phyloP scores from a whole-genome alignment of 2,888 invertebrate genomes.

The Labia minor region DNA sequence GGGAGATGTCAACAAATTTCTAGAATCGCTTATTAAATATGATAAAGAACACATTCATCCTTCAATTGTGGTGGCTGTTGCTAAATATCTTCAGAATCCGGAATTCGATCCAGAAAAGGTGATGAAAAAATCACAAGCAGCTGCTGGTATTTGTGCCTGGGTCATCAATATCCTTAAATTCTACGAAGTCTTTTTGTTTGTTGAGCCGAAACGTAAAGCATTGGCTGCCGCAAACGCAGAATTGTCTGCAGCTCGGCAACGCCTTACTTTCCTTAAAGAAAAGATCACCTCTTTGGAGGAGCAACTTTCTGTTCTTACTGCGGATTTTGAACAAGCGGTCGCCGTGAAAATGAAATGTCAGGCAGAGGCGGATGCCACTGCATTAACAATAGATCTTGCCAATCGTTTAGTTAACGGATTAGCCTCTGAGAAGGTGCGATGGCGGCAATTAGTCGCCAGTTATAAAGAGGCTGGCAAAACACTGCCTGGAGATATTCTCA shows the following conservation, averaged over 20 bases:
- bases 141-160: slow-evolving; percentile 89
- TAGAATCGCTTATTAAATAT: slow-evolving; percentile 70
- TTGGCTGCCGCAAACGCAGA: slow-evolving; percentile 76
- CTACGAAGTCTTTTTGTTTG: slow-evolving; percentile 80
- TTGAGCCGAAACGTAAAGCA: slow-evolving; percentile 83
- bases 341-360: slow-evolving; percentile 82
- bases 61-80: slow-evolving; percentile 70
- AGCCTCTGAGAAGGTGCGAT: slow-evolving; percentile 80
- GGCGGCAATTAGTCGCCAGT: slow-evolving; percentile 55
- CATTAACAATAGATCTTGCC: slow-evolving; percentile 78
- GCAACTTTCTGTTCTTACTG: slow-evolving; percentile 61
- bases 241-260: slow-evolving; percentile 67
- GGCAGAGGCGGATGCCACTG: slow-evolving; percentile 83
- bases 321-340: slow-evolving; percentile 76
- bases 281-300: slow-evolving; percentile 58
- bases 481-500: slow-evolving; percentile 77
- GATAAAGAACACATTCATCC: slow-evolving; percentile 90
- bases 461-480: slow-evolving; percentile 61
- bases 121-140: slow-evolving; percentile 75
- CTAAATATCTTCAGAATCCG: slow-evolving; percentile 49
- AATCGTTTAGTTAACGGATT: slow-evolving; percentile 85
- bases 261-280: slow-evolving; percentile 61
- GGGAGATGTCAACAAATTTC: slow-evolving; percentile 79
- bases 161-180: slow-evolving; percentile 84
- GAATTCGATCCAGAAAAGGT: slow-evolving; percentile 81